phyloP scores from a whole-genome alignment of 1,140 invertebrate genomes.

The Drosophila nebulosa region DNA sequence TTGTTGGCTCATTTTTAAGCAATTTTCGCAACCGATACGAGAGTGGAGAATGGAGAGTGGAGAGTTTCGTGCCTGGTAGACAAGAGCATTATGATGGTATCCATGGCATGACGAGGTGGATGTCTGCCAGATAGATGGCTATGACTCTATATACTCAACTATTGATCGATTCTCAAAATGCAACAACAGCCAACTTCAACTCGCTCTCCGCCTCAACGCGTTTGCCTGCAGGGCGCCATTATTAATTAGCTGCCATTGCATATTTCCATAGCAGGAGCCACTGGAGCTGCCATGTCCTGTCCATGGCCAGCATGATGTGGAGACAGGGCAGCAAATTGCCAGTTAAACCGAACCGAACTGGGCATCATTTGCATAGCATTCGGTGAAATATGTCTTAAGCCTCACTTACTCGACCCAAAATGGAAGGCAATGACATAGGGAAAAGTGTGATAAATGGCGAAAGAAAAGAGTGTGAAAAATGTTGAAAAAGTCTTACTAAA shows the following conservation, averaged over 20 bases:
- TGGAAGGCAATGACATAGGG: conserved; percentile 9
- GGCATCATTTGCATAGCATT: conserved; percentile 51
- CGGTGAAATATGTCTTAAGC: conserved; percentile 42
- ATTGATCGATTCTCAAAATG: conserved; percentile 9
- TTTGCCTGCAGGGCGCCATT: conserved; percentile 36
- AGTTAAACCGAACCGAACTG: conserved; percentile 32
- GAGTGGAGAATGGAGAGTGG: too few relatives aligned
- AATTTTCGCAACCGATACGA: conserved; percentile 67
- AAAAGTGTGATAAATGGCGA: conserved; percentile 20
- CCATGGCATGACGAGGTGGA: conserved; percentile 10
- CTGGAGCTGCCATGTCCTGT: not conserved
- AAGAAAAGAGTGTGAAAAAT: conserved; percentile 5
- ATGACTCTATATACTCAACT: conserved; percentile 12
- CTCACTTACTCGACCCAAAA: conserved; percentile 42
- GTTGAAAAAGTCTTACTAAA: conserved; percentile 33
- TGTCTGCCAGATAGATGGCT: conserved; percentile 39
- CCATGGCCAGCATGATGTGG: conserved; percentile 23
- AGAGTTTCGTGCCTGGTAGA: conserved; percentile 46
- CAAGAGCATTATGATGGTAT: conserved; percentile 32
- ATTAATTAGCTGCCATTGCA: conserved; percentile 67
- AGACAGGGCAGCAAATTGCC: conserved; percentile 19
- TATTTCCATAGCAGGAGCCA: conserved; percentile 2
- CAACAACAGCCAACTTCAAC: conserved; percentile 30
- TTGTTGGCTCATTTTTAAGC: conserved; percentile 70
- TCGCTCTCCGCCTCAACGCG: not conserved